phyloP scores from a whole-genome alignment of 2,797 vertebrate species.

The Etheostoma perlongum region DNA sequence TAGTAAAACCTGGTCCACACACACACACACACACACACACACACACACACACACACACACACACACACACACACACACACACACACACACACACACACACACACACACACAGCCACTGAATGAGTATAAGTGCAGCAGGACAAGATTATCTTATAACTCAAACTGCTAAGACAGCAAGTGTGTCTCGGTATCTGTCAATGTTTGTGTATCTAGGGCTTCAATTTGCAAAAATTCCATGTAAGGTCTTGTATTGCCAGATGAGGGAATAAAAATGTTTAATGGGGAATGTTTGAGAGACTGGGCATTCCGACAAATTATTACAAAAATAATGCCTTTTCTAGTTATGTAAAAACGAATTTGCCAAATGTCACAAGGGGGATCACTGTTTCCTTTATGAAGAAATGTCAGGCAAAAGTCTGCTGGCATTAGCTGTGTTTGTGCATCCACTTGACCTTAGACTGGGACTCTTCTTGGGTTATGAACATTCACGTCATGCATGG shows the following conservation, averaged over 20 bases:
- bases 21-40: background rate
- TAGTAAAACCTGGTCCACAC: background rate
- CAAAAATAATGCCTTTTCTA: background rate
- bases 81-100: background rate
- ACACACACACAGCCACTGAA: background rate
- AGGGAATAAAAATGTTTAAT: background rate
- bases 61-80: no score
- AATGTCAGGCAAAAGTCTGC: slow-evolving; percentile 23
- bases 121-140: slow-evolving; percentile 9
- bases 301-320: background rate
- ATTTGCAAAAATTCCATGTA: background rate
- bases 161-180: slow-evolving; percentile 17
- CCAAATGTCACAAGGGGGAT: slow-evolving; percentile 27
- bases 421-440: slow-evolving; percentile 54
- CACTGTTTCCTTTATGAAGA: slow-evolving; percentile 21
- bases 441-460: slow-evolving; percentile 70
- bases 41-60: no score
- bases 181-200: background rate
- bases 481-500: slow-evolving; percentile 60
- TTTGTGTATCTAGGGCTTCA: background rate
- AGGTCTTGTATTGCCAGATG: background rate
- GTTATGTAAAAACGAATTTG: background rate
- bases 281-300: slow-evolving; percentile 14
- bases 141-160: slow-evolving; percentile 5
- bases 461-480: slow-evolving; percentile 55